Conservation (phyloP, 2,113 vertebrate genomes). For the Periophthalmus modestus region DNA sequence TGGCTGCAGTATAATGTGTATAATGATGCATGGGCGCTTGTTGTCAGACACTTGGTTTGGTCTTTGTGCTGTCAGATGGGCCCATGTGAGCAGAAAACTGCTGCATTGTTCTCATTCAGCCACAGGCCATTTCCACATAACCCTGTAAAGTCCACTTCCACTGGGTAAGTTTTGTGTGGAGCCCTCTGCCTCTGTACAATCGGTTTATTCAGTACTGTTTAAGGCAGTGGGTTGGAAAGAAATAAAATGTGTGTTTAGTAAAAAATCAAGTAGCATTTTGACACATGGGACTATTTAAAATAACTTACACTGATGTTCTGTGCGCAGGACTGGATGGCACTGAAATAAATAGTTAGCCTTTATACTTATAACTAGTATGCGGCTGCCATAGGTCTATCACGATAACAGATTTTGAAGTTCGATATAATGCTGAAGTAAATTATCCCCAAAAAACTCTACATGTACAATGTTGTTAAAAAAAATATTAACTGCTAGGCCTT, state of each 20-base stretch:
- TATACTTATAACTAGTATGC: too few relatives aligned
- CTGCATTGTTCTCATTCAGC: background rate
- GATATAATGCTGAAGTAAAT: too few relatives aligned
- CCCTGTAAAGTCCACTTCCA: background rate
- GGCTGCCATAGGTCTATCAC: too few relatives aligned
- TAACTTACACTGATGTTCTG: background rate
- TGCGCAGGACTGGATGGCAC: background rate
- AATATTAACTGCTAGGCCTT: too few relatives aligned
- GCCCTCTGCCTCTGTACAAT: too few relatives aligned
- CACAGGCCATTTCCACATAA: background rate
- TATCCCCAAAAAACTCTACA: too few relatives aligned
- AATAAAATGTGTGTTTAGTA: too few relatives aligned
- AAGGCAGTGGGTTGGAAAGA: too few relatives aligned
- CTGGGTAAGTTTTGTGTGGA: conserved; percentile 25
- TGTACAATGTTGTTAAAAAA: too few relatives aligned
- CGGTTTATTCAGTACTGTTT: too few relatives aligned
- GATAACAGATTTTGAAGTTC: too few relatives aligned
- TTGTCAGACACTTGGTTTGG: background rate
- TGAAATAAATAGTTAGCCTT: background rate
- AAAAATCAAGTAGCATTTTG: conserved; percentile 21
- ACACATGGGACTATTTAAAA: conserved; percentile 16
- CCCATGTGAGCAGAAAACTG: background rate
- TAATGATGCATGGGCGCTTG: background rate
- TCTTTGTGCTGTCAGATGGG: background rate
- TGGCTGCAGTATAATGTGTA: background rate